Evolutionary conservation across 2,797 vertebrate species (phyloP).

Genomic region (Microtus obscurus): DNA sequence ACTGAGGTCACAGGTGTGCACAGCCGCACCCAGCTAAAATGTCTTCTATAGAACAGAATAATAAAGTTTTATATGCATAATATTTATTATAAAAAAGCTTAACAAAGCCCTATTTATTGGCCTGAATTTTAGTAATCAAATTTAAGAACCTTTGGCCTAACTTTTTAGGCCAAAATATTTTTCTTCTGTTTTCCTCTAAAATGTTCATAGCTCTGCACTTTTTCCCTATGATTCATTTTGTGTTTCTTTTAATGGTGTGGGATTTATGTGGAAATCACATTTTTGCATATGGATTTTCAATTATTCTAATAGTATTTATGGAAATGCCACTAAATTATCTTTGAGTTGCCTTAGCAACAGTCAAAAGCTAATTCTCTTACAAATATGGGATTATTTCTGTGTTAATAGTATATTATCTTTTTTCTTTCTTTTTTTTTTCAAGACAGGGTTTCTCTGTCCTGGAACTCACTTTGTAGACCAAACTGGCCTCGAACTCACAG

Average conservation of each 20-base stretch:
- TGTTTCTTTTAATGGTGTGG: background rate
- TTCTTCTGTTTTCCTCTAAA: conserved; percentile 23
- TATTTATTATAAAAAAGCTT: background rate
- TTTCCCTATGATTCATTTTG: background rate
- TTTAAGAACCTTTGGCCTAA: conserved; percentile 20
- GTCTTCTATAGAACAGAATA: conserved; percentile 18
- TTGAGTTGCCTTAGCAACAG: background rate
- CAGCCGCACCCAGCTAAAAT: background rate
- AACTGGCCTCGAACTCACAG: background rate
- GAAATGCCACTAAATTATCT: background rate
- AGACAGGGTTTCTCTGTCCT: background rate
- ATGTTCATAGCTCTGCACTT: conserved; percentile 28
- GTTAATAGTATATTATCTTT: background rate
- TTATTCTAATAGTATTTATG: background rate
- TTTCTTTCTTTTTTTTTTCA: background rate
- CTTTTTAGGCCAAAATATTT: background rate
- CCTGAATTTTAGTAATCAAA: background rate
- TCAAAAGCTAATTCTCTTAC: background rate
- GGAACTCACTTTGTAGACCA: background rate
- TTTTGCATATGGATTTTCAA: background rate
- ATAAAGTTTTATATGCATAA: background rate
- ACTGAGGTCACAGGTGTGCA: background rate
- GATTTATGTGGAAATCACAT: background rate
- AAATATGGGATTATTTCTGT: background rate
- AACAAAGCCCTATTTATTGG: background rate